These are phyloP conservation scores for Drosophila baimaii DNA, from an alignment of 1,140 invertebrate species.

Conservation along the genomic window DNA sequence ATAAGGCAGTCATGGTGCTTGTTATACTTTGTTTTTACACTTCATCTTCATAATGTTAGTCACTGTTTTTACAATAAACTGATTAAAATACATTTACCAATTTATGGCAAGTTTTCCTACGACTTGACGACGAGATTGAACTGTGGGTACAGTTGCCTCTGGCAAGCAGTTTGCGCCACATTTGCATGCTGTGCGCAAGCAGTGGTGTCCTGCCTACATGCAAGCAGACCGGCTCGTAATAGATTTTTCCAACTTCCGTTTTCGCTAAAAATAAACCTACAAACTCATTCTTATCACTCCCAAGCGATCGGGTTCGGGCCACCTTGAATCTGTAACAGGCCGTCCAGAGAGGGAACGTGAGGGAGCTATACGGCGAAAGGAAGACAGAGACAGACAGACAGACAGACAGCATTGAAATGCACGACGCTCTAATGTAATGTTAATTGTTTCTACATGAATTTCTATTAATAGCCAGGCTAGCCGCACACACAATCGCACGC, in stretches of 20 bases:
- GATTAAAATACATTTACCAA: background rate
- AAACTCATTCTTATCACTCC: constrained; percentile 39
- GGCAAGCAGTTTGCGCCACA: constrained; percentile 17
- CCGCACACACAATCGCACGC: constrained; percentile 29
- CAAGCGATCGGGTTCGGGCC: constrained; percentile 18
- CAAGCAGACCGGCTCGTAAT: constrained; percentile 4
- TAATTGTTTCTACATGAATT: constrained; percentile 61
- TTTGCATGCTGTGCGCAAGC: background rate
- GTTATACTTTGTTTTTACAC: too few relatives aligned
- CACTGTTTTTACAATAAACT: too few relatives aligned
- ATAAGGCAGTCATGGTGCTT: background rate
- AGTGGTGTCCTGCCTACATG: constrained; percentile 4
- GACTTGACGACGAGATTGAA: background rate
- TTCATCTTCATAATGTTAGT: too few relatives aligned
- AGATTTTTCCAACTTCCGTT: constrained; percentile 38
- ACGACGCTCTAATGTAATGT: constrained; percentile 57
- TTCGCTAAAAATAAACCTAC: constrained; percentile 35
- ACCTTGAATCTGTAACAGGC: constrained; percentile 75
- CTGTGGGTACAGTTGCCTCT: constrained; percentile 3
- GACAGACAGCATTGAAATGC: constrained; percentile 53
- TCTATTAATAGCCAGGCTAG: constrained; percentile 63
- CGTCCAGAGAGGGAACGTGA: constrained; percentile 26
- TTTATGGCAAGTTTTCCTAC: background rate
- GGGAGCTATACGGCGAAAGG: too few relatives aligned
- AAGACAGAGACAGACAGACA: background rate